A percentile compares a stretch with the other conserved stretches of the same genome.
Evolutionary conservation across 2,888 invertebrate genomes (phyloP).

Genomic region (Timema cristinae): DNA sequence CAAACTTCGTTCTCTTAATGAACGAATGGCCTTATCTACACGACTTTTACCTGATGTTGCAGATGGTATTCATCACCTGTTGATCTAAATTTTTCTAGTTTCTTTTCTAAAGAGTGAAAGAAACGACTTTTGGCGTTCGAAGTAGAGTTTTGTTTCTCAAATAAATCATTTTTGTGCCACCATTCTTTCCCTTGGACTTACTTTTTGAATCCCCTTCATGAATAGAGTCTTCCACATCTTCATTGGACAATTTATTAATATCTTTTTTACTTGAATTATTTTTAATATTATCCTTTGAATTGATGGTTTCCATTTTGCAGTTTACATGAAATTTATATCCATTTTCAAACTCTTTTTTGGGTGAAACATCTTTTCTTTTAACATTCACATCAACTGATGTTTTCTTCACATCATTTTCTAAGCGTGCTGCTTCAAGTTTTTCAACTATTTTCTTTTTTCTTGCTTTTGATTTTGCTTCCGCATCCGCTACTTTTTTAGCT

Average conservation of each 20-base stretch:
- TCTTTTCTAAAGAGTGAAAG: constrained; percentile 70
- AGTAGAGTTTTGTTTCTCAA: constrained; percentile 17
- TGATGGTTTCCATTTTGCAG: not conserved
- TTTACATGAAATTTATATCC: not conserved
- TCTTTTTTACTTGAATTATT: constrained; percentile 1
- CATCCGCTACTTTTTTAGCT: constrained; percentile 27
- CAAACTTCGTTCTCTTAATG: constrained; percentile 38
- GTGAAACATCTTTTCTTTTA: not conserved
- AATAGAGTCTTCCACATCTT: not conserved
- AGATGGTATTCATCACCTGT: constrained; percentile 24
- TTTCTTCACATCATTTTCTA: constrained; percentile 12
- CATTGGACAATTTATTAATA: not conserved
- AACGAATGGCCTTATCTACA: constrained; percentile 45
- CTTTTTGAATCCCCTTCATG: not conserved
- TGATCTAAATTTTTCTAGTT: constrained; percentile 34
- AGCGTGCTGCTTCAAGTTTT: constrained; percentile 12
- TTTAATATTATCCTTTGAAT: not conserved
- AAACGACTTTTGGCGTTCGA: constrained; percentile 50
- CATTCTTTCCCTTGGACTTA: constrained; percentile 28
- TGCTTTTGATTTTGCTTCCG: constrained; percentile 19
- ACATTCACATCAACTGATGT: not conserved
- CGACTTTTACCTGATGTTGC: constrained; percentile 18
- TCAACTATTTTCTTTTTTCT: constrained; percentile 19
- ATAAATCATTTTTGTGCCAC: constrained; percentile 25
- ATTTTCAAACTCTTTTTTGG: constrained; percentile 12